Base-by-base conservation (phyloP, 2,888 invertebrate species). In the Nesidiocoris tenuis region DNA sequence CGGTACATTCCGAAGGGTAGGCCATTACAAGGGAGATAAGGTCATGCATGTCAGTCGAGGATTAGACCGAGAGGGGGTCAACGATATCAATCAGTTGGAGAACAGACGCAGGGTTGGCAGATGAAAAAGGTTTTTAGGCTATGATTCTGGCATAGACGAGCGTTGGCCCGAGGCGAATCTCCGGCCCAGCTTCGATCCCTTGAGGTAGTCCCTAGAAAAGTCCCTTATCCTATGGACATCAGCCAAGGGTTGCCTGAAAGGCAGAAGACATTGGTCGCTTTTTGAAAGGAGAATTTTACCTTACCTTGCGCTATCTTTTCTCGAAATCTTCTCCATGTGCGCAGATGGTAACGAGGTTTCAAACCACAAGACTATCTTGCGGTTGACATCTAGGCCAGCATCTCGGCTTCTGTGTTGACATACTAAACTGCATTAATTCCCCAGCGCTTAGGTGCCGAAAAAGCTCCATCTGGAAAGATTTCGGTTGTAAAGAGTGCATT, bases 1-100 rank as follows among this genome's bases (percentile, higher is more conserved):
- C 70, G 70, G 70, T 70, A 70, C 70, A 70, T 70, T 70, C 61
- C 70, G 59, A 57, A 70, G 70, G 70, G 70, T 70, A 23, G 59
- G 19, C 17, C 19, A 24, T 17, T 23, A 59, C 70, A 70, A 57
- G 25, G 18, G 59, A 70, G 70, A 70, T 70, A 70, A 70, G 70
- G 70, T 70, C 61, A 70, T 70, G 70, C 70, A 70, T 70, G 70
- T 70, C 70, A 70, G 70, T 21, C 18, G 22, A 7, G 70, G 70
- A 70, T 70, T 70, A 70, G 70, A 59, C 23, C 5, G 2, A 59
- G 19, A 54, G 19, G 56, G 67, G 24, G 39, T 25, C 61, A 2
- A 17, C 70, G 70, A 70, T 70, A 70, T 70, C 70, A 70, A 70
- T 70, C 70, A 70, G 70, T 56, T 70, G 54, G 55, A 19, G 65